Evolutionary conservation across 2,797 vertebrate genomes (phyloP).

Genomic region (Mycteria americana): DNA sequence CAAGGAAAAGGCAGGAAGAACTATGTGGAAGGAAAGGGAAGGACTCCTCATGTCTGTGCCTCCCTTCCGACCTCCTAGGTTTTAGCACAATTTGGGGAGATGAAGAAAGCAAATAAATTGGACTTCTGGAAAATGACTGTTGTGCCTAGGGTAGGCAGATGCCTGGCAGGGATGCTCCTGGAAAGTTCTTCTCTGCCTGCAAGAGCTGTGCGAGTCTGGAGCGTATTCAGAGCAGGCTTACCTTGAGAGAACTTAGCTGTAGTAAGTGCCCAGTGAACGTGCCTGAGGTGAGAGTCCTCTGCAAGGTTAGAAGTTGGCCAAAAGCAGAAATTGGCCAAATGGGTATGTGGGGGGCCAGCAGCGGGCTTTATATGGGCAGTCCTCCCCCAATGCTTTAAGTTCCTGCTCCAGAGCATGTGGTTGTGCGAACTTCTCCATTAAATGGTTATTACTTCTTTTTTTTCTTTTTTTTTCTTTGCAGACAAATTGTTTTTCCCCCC

Average conservation of each 20-base stretch:
- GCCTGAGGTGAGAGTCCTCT: background rate
- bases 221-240: background rate
- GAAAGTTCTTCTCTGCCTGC: background rate
- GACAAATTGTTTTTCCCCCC: constrained; percentile 19
- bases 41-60: background rate
- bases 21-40: background rate
- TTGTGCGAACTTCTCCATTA: constrained; percentile 10
- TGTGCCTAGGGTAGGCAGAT: background rate
- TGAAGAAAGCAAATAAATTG: background rate
- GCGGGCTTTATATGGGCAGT: background rate
- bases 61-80: background rate
- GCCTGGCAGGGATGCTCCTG: background rate
- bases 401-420: background rate
- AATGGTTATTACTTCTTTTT: background rate
- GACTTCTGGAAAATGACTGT: background rate
- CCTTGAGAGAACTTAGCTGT: background rate
- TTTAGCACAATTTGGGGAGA: background rate
- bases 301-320: background rate
- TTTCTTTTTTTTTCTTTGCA: background rate
- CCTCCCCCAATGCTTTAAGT: background rate
- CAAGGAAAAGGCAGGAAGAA: background rate
- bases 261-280: background rate
- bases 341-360: background rate
- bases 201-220: background rate
- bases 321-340: background rate